These are phyloP conservation scores for Dermatemys mawii DNA, from an alignment of 2,113 vertebrate species.

Conservation along the genomic window DNA sequence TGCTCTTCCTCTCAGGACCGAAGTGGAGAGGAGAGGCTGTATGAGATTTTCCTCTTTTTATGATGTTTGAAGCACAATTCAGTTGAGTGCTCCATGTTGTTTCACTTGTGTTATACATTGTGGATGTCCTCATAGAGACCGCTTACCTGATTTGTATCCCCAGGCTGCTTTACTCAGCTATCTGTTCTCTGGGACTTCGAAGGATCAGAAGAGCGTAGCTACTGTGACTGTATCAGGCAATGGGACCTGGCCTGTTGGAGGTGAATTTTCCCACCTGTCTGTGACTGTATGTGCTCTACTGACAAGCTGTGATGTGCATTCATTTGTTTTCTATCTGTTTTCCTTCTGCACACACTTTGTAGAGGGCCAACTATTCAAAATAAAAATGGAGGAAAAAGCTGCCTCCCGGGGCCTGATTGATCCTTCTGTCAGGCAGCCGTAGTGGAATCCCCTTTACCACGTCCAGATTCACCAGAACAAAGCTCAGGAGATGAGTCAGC, in stretches of 20 bases:
- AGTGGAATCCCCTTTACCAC: neutral
- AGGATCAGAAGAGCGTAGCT: no score
- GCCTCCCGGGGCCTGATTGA: neutral
- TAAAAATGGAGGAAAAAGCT: neutral
- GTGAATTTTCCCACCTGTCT: no score
- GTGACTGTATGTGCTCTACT: no score
- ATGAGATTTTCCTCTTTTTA: neutral
- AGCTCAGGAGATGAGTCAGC: neutral
- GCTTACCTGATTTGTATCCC: no score
- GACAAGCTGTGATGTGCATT: no score
- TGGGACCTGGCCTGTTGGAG: no score
- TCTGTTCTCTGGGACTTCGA: no score
- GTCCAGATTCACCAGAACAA: neutral
- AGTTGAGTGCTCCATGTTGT: neutral
- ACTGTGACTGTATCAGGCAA: no score
- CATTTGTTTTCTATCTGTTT: no score
- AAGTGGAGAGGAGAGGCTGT: neutral
- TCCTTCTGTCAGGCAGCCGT: neutral
- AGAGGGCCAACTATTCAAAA: neutral
- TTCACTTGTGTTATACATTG: no score
- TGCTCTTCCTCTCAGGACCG: neutral
- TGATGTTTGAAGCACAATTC: neutral
- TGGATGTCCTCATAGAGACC: no score
- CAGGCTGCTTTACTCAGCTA: no score
- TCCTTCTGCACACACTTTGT: neutral